Conservation (phyloP, 2,888 invertebrate species). For the Pemphredon lugubris region DNA sequence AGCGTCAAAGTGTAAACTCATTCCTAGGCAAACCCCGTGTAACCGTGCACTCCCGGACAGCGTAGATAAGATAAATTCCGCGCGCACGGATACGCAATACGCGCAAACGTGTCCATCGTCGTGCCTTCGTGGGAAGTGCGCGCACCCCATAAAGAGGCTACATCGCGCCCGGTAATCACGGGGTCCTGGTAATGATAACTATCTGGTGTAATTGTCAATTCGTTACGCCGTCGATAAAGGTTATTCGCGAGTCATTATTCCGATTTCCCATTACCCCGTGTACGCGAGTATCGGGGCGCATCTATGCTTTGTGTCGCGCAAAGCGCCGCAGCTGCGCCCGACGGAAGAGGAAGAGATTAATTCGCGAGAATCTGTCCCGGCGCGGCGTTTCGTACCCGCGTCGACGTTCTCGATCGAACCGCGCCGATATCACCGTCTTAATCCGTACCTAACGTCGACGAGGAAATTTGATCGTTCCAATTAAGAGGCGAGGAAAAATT, state of each 20-base stretch:
- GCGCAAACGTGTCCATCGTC: constrained; percentile 22
- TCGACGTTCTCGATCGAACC: constrained; percentile 30
- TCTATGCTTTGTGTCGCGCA: constrained; percentile 43
- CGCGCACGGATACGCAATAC: neutral
- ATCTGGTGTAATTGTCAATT: constrained; percentile 78
- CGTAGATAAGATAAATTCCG: constrained; percentile 6
- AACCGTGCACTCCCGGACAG: neutral
- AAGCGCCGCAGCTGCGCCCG: constrained; percentile 24
- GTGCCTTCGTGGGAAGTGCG: constrained; percentile 71
- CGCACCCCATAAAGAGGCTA: constrained; percentile 48
- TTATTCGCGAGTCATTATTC: constrained; percentile 77
- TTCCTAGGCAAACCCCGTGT: too few relatives aligned
- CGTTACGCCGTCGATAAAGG: constrained; percentile 77
- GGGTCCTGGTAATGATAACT: constrained; percentile 72
- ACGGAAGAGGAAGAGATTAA: constrained; percentile 62
- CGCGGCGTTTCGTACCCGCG: constrained; percentile 43
- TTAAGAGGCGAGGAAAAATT: too few relatives aligned
- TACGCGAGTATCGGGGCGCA: constrained; percentile 50
- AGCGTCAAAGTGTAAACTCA: too few relatives aligned
- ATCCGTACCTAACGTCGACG: neutral
- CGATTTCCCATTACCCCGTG: constrained; percentile 70
- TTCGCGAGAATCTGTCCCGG: constrained; percentile 49
- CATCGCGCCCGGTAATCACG: constrained; percentile 48
- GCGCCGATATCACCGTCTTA: constrained; percentile 9
- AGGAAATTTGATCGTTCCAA: neutral